phyloP scores from a whole-genome alignment of 2,888 invertebrate species.

The Eupithecia dodoneata region DNA sequence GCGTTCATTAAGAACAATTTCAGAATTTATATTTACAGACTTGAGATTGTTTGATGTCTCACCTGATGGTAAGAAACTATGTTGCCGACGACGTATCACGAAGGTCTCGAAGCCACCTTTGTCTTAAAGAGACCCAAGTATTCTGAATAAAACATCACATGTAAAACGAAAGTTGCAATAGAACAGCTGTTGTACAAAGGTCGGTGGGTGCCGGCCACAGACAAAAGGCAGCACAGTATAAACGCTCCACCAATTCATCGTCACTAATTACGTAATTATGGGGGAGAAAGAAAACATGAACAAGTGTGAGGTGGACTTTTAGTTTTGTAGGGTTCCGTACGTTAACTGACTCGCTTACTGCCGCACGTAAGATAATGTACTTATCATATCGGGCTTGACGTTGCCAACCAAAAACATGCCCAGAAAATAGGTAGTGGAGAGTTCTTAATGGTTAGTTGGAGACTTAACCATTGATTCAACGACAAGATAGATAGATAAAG shows the following conservation, averaged over 20 bases:
- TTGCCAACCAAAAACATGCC: not conserved
- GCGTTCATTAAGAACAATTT: too few species aligned
- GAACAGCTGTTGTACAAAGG: constrained; percentile 77
- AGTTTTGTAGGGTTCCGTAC: constrained; percentile 2
- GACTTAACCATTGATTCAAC: not conserved
- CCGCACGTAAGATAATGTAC: not conserved
- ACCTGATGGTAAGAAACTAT: too few species aligned
- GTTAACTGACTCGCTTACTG: not conserved
- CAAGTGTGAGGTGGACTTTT: constrained; percentile 8
- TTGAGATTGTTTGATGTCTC: too few species aligned
- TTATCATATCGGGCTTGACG: too few species aligned
- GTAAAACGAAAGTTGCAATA: constrained; percentile 58
- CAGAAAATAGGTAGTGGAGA: not conserved
- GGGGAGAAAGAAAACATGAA: constrained; percentile 61
- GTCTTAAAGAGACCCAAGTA: not conserved
- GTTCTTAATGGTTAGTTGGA: not conserved
- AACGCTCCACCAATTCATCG: constrained; percentile 80
- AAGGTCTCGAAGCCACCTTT: not conserved
- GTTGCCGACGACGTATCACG: too few species aligned
- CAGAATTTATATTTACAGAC: too few species aligned
- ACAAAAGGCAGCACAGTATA: constrained; percentile 76
- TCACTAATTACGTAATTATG: constrained; percentile 83
- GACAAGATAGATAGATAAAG: too few species aligned
- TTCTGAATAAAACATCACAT: constrained; percentile 25
- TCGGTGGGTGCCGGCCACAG: constrained; percentile 67